phyloP scores from a whole-genome alignment of 2,113 vertebrate genomes.

The Baryphthengus martii region DNA sequence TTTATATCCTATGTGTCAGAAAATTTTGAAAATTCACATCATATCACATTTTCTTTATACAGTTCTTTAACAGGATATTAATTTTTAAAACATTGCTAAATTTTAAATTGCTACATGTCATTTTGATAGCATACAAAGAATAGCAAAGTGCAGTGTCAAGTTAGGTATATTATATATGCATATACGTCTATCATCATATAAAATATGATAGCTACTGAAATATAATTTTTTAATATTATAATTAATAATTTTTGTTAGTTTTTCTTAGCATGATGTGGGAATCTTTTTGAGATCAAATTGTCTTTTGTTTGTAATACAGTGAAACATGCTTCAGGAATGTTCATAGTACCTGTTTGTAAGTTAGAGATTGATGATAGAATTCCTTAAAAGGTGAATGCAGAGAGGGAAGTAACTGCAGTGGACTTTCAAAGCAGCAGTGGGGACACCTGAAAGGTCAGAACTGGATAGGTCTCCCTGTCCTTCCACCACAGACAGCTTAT shows the following conservation, averaged over 20 bases:
- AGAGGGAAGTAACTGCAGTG: not conserved
- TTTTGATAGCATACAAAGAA: not conserved
- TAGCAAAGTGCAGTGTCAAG: not conserved
- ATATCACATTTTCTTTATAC: not conserved
- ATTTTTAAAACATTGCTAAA: not conserved
- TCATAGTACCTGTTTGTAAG: not conserved
- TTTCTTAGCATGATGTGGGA: not conserved
- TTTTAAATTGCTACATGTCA: conserved; percentile 28
- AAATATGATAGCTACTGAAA: not conserved
- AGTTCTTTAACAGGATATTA: not conserved
- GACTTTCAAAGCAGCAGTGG: not conserved
- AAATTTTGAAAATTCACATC: conserved; percentile 2
- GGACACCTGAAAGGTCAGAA: not conserved
- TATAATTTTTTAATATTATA: not conserved
- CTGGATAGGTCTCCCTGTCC: not conserved
- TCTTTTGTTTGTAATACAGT: not conserved
- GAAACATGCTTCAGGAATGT: not conserved
- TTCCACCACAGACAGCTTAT: no score
- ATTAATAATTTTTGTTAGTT: not conserved
- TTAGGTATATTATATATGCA: not conserved
- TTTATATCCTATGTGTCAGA: conserved; percentile 10
- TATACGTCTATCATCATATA: not conserved
- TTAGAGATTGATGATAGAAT: no score
- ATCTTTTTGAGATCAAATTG: not conserved
- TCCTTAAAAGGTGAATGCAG: not conserved